Percentiles rank a stretch among this genome's conserved stretches.
Conservation (phyloP, 2,888 invertebrate genomes). For the Thysanoteuthis rhombus region DNA sequence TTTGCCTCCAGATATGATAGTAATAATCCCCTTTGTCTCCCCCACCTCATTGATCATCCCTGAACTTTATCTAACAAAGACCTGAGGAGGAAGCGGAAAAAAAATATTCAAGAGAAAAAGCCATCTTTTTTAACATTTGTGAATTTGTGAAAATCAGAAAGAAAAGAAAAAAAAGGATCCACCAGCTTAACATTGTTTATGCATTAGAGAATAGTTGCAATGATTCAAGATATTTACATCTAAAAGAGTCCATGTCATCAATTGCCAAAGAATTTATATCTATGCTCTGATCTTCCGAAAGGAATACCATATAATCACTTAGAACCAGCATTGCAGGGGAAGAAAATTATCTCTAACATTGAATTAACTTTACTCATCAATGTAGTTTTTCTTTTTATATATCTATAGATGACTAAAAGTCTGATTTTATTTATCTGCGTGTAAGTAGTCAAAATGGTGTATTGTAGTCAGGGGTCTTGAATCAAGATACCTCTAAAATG, state of each 20-base stretch:
- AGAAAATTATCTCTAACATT: too few relatives aligned
- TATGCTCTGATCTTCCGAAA: not conserved
- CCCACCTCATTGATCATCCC: not conserved
- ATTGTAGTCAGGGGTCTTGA: too few relatives aligned
- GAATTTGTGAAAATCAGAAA: not conserved
- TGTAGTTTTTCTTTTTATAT: too few relatives aligned
- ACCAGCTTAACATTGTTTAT: not conserved
- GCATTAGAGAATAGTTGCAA: not conserved
- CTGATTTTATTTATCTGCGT: too few relatives aligned
- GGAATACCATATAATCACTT: too few relatives aligned
- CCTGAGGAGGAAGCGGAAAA: not conserved
- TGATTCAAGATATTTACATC: not conserved
- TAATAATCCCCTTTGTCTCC: not conserved
- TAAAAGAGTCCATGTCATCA: not conserved
- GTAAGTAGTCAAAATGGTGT: too few relatives aligned
- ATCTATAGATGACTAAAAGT: too few relatives aligned
- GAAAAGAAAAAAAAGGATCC: not conserved
- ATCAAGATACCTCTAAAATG: too few relatives aligned
- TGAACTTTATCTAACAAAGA: not conserved
- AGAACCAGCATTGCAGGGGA: not conserved
- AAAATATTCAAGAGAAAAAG: not conserved
- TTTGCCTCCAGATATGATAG: not conserved
- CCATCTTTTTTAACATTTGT: not conserved
- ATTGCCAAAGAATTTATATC: not conserved
- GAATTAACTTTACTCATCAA: too few relatives aligned